A percentile compares a stretch with the other conserved stretches of the same genome.
These are phyloP conservation scores for Eilema caniola DNA, from an alignment of 2,888 invertebrate genomes.

Conservation along the genomic window DNA sequence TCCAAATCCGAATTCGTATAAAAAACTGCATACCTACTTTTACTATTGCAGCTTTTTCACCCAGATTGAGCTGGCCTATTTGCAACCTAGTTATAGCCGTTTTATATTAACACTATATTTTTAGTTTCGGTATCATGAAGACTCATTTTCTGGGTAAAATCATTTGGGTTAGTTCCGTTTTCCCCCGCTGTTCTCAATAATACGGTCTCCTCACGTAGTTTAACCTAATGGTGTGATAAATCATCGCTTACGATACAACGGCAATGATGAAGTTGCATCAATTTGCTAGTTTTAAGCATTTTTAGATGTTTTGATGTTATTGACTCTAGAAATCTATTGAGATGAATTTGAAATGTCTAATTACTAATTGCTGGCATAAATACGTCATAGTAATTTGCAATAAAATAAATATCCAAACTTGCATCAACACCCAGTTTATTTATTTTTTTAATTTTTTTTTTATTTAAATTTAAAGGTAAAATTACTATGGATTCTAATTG, in stretches of 20 bases:
- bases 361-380: not conserved
- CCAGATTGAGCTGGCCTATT: not conserved
- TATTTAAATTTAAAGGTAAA: too few relatives aligned
- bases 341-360: too few relatives aligned
- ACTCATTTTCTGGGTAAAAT: not conserved
- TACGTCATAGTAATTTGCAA: too few relatives aligned
- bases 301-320: not conserved
- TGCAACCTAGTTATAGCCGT: not conserved
- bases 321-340: not conserved
- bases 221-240: not conserved
- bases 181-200: constrained; percentile 10
- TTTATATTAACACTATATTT: not conserved
- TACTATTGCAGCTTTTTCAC: not conserved
- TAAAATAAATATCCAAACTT: too few relatives aligned
- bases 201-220: constrained; percentile 6
- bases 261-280: constrained; percentile 9
- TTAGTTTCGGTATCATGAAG: not conserved
- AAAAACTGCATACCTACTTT: not conserved
- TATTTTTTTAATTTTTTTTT: too few relatives aligned
- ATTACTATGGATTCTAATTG: too few relatives aligned
- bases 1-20: not conserved
- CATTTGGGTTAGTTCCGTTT: constrained; percentile 1
- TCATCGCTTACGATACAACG: not conserved
- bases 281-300: not conserved
- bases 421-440: too few relatives aligned